Evolutionary conservation across 1,140 invertebrate genomes (phyloP), one percentile per base, ranked within the genome.

Genomic region (Eubasilissa regina): DNA sequence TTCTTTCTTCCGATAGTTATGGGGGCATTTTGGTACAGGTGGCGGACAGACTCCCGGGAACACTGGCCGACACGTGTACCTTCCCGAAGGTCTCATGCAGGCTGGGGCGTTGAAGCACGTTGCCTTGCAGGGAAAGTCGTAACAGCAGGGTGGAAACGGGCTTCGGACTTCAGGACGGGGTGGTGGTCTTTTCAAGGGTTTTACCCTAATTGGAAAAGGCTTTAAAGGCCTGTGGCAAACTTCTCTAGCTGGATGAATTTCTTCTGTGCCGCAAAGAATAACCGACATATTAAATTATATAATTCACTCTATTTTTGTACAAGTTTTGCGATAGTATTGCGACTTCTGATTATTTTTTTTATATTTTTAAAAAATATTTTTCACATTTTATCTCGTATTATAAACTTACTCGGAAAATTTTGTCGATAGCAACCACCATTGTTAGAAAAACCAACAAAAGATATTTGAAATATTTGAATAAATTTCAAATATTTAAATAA

Each of bases 51-150:
- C 4, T 47, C 87, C 88, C 3, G 88, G 87, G 56, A 86, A 89
- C 85, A 86, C 86, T 0, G 85, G 84, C 0, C 86, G 87, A 6
- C 86, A 84, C 0, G 85, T 85, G 82, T 89, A 89, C 51, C 86
- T 83, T 3, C 87, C 87, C 43, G 86, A 87, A 0, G 87, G 86
- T 21, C 87, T 84, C 0, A 85, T 87, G 51, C 84, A 86, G 0
- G 86, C 85, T 4, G 86, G 87, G 79, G 87, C 86, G 78, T 88
- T 86, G 81, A 87, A 88, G 70, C 88, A 89, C 62, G 87, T 75
- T 4, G 88, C 88, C 78, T 87, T 88, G 79, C 88, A 89, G 0
- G 87, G 87, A 56, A 79, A 86, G 66, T 89, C 88, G 81, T 89
- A 89, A 74, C 86, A 87, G 83, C 87, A 89, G 3, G 58, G 0